Evolutionary conservation across 37 sponge, comb jelly and placozoan species (phyloP).

Genomic region (Haliclona indistincta): DNA sequence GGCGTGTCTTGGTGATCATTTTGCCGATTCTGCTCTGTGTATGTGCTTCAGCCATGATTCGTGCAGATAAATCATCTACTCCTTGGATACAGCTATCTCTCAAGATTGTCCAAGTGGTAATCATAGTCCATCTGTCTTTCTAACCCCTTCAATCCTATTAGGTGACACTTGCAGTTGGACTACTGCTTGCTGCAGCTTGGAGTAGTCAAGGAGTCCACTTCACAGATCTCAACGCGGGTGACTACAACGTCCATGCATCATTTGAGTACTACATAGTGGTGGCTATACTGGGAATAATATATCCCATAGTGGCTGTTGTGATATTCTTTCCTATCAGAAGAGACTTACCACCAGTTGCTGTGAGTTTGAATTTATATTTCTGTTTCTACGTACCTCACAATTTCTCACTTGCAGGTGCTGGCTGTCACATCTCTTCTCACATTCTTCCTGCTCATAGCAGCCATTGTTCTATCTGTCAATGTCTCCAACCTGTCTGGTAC

Average conservation of each 20-base stretch:
- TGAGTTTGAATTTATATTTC: neutral
- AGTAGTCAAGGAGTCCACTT: constrained; percentile 2
- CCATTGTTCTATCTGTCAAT: neutral
- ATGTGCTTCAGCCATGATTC: neutral
- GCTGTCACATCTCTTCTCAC: neutral
- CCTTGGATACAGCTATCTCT: neutral
- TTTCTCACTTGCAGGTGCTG: neutral
- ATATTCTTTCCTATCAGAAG: neutral
- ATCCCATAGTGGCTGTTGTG: neutral
- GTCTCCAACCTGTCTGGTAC: neutral
- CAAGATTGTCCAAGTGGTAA: constrained; percentile 3
- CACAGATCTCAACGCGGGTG: neutral
- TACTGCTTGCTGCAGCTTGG: neutral
- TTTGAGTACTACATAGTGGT: neutral
- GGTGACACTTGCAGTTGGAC: neutral
- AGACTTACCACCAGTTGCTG: neutral
- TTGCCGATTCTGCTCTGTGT: too few species aligned
- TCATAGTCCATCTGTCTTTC: neutral
- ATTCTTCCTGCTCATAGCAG: neutral
- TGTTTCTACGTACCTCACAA: neutral
- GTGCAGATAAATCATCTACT: neutral
- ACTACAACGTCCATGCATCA: neutral
- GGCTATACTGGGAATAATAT: neutral
- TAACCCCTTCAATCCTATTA: neutral
- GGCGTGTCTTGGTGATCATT: too few species aligned